Evolutionary conservation across 2,888 invertebrate genomes (phyloP).

Genomic region (Lumbricus terrestris): DNA sequence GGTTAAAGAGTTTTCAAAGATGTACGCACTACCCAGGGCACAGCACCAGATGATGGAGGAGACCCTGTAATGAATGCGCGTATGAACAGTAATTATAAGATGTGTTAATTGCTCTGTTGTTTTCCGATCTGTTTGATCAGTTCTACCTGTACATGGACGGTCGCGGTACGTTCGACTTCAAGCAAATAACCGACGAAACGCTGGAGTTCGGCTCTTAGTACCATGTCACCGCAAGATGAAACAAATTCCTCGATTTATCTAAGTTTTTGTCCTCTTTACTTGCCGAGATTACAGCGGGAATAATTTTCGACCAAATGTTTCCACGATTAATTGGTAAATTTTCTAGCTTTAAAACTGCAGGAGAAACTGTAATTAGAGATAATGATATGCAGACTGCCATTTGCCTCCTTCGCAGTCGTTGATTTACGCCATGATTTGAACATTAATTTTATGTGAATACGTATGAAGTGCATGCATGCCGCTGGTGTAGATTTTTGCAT

Average conservation of each 20-base stretch:
- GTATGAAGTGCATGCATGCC: not conserved
- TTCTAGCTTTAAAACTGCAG: not conserved
- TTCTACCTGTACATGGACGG: conserved; percentile 95
- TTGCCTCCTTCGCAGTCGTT: no score
- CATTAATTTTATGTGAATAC: not conserved
- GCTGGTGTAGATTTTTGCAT: not conserved
- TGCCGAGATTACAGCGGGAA: not conserved
- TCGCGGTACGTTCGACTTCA: conserved; percentile 83
- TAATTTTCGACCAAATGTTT: not conserved
- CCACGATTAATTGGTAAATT: not conserved
- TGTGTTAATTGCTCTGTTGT: not conserved
- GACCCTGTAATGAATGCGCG: no score
- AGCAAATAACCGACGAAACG: conserved; percentile 79
- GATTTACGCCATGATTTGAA: not conserved
- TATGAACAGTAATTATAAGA: conserved; percentile 6
- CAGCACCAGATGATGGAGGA: no score
- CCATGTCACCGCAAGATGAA: not conserved
- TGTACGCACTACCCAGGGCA: no score
- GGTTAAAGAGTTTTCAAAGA: no score
- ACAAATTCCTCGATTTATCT: not conserved
- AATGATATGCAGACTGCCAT: not conserved
- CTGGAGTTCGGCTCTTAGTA: conserved; percentile 89
- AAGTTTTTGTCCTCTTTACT: not conserved
- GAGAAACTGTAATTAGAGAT: not conserved
- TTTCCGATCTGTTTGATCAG: conserved; percentile 58